phyloP scores from a whole-genome alignment of 1,140 invertebrate species.

The Anastrepha obliqua region DNA sequence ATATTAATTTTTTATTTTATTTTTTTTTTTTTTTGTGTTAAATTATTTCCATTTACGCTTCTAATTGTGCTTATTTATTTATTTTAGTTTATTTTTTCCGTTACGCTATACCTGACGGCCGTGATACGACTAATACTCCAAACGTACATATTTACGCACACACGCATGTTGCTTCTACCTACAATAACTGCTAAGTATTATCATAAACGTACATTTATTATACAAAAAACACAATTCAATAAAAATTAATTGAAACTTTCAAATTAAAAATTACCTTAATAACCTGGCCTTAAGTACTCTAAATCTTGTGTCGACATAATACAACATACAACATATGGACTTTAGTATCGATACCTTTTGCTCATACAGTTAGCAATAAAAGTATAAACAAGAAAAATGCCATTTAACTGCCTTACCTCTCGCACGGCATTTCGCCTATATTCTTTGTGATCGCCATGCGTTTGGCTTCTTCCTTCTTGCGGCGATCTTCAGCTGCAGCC shows the following conservation, averaged over 20 bases:
- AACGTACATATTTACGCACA: neutral
- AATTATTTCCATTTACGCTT: neutral
- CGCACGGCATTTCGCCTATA: slow-evolving; percentile 64
- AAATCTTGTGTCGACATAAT: slow-evolving; percentile 30
- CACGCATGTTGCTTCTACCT: slow-evolving; percentile 24
- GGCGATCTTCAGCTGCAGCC: slow-evolving; percentile 86
- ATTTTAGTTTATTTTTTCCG: too few relatives aligned
- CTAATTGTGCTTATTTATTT: too few relatives aligned
- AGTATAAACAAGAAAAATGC: slow-evolving; percentile 20
- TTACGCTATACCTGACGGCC: slow-evolving; percentile 17
- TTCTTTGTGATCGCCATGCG: slow-evolving; percentile 62
- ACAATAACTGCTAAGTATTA: slow-evolving; percentile 50
- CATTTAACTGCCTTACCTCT: slow-evolving; percentile 64
- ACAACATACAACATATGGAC: neutral
- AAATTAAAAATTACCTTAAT: slow-evolving; percentile 44
- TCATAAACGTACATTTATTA: neutral
- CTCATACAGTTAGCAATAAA: slow-evolving; percentile 9
- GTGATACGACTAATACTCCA: neutral
- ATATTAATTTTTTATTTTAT: neutral
- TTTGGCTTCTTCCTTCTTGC: slow-evolving; percentile 76
- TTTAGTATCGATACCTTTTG: slow-evolving; percentile 16
- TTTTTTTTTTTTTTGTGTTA: neutral
- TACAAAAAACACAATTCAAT: slow-evolving; percentile 20
- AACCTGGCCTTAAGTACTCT: slow-evolving; percentile 44
- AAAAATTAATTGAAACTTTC: neutral